Conservation (phyloP, 2,888 invertebrate genomes). For the Drosophila meridionalis region DNA sequence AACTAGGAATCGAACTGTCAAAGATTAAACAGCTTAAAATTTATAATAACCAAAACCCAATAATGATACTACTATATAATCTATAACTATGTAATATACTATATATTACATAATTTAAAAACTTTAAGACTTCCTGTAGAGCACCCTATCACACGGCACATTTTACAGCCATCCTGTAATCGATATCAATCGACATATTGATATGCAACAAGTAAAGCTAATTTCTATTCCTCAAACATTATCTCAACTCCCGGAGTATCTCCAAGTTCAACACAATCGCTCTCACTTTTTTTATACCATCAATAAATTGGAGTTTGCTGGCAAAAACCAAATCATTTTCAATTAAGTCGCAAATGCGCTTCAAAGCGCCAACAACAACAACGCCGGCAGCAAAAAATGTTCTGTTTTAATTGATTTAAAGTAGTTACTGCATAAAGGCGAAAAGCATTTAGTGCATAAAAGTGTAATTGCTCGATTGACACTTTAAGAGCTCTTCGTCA, state of each 20-base stretch:
- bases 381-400: background rate
- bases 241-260: background rate
- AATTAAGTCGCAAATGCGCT: constrained; percentile 63
- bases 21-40: too few species aligned
- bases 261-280: background rate
- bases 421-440: constrained; percentile 29
- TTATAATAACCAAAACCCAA: too few species aligned
- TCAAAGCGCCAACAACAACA: constrained; percentile 30
- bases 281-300: background rate
- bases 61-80: too few species aligned
- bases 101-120: too few species aligned
- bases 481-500: constrained; percentile 8
- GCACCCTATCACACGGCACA: background rate
- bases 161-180: too few species aligned
- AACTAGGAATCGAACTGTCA: too few species aligned
- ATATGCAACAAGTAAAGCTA: background rate
- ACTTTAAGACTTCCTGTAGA: too few species aligned
- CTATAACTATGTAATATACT: too few species aligned
- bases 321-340: constrained; percentile 57
- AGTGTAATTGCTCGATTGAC: background rate
- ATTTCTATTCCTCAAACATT: background rate
- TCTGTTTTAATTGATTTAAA: constrained; percentile 45
- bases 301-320: constrained; percentile 10
- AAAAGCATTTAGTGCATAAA: constrained; percentile 1
- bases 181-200: background rate